phyloP scores from a whole-genome alignment of 2,797 vertebrate genomes.

The Hybognathus amarus region DNA sequence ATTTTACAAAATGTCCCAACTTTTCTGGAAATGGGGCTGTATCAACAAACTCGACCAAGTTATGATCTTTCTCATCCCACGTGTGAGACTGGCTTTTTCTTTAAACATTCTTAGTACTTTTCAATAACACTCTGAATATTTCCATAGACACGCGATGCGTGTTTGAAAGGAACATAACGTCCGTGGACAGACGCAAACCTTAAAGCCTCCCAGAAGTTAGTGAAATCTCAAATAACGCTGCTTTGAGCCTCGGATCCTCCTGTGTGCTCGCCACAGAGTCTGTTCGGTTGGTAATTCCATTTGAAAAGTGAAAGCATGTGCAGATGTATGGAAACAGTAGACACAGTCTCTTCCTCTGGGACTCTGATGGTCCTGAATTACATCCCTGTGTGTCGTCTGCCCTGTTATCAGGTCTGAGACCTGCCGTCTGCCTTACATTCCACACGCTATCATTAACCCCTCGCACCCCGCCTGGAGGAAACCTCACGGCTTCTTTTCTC shows the following conservation, averaged over 20 bases:
- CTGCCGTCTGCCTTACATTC: constrained; percentile 41
- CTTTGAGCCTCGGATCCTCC: constrained; percentile 17
- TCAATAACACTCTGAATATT: constrained; percentile 18
- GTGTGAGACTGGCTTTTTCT: constrained; percentile 20
- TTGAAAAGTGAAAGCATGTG: constrained; percentile 62
- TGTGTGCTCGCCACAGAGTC: constrained; percentile 23
- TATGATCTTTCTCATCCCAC: not conserved
- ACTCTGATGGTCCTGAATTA: constrained; percentile 59
- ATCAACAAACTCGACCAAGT: not conserved
- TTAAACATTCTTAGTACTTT: constrained; percentile 20
- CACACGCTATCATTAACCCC: constrained; percentile 47
- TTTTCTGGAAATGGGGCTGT: not conserved
- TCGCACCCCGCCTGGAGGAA: constrained; percentile 16
- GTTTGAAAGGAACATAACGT: constrained; percentile 34
- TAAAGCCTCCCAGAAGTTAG: constrained; percentile 37
- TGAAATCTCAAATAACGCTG: constrained; percentile 34
- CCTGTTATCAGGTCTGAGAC: constrained; percentile 50
- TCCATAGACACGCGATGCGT: constrained; percentile 20
- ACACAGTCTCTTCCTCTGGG: constrained; percentile 35
- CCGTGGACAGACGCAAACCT: constrained; percentile 27
- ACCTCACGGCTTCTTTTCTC: constrained; percentile 7
- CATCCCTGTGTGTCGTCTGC: constrained; percentile 49
- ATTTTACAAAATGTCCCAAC: not conserved
- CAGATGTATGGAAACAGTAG: constrained; percentile 26
- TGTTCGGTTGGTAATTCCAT: constrained; percentile 40